Conservation (phyloP, 1,140 invertebrate genomes). For the Macrotrachela quadricornifera region DNA sequence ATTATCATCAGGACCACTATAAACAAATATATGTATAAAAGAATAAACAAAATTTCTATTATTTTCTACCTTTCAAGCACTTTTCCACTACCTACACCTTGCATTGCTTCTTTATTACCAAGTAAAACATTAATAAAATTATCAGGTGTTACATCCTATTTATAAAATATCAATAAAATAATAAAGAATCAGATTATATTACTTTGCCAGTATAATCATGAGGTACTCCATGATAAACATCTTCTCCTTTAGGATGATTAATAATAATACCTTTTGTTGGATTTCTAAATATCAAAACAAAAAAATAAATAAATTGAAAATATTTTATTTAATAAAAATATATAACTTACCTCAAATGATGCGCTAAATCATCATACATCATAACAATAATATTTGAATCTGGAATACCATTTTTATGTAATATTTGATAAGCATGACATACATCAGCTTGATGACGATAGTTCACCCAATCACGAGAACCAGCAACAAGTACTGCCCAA, state of each 20-base stretch:
- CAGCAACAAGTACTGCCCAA: constrained; percentile 41
- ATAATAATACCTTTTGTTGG: constrained; percentile 38
- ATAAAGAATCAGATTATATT: constrained; percentile 7
- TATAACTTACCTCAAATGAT: constrained; percentile 30
- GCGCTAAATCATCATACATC: constrained; percentile 44
- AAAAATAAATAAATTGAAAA: not conserved
- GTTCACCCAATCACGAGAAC: constrained; percentile 37
- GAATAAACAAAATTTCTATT: not conserved
- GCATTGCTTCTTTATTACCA: constrained; percentile 31
- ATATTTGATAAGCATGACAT: constrained; percentile 41
- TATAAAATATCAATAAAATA: constrained; percentile 8
- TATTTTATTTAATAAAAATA: not conserved
- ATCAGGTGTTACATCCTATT: constrained; percentile 35
- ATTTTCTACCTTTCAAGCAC: constrained; percentile 35
- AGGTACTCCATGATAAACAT: constrained; percentile 39
- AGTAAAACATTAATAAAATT: constrained; percentile 38
- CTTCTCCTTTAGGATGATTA: constrained; percentile 37
- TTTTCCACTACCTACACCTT: constrained; percentile 33
- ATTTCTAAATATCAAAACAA: constrained; percentile 31
- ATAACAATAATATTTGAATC: constrained; percentile 40
- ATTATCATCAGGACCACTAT: constrained; percentile 38
- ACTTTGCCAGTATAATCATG: constrained; percentile 39
- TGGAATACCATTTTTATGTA: constrained; percentile 37
- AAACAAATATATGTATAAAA: constrained; percentile 9
- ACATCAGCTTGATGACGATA: constrained; percentile 44